phyloP scores from a whole-genome alignment of 1,140 invertebrate species.

The Lucilia cuprina region DNA sequence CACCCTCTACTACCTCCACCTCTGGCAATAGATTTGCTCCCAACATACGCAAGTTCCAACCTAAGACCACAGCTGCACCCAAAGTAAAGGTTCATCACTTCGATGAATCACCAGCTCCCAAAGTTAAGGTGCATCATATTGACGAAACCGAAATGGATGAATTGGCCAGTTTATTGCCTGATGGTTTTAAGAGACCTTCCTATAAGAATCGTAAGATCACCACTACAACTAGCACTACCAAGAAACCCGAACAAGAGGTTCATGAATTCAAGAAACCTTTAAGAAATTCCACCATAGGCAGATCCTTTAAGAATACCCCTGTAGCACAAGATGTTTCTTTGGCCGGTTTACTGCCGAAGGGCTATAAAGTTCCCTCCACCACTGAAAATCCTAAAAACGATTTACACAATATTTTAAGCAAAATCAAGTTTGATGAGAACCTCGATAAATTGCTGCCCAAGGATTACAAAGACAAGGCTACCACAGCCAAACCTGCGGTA shows the following conservation, averaged over 20 bases:
- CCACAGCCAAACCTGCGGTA: conserved; percentile 48
- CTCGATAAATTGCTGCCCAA: conserved; percentile 69
- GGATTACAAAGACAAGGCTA: conserved; percentile 65
- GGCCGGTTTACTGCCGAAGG: conserved; percentile 68
- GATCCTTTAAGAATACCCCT: conserved; percentile 56
- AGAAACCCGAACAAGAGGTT: conserved; percentile 36
- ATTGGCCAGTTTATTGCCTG: conserved; percentile 67
- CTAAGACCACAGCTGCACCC: conserved; percentile 64
- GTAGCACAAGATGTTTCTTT: conserved; percentile 61
- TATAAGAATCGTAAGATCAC: conserved; percentile 66
- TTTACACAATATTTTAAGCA: conserved; percentile 51
- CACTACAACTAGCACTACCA: conserved; percentile 64
- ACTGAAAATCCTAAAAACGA: conserved; percentile 50
- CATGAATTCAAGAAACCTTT: conserved; percentile 45
- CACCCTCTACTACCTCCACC: conserved; percentile 47
- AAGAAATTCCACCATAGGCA: conserved; percentile 59
- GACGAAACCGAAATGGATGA: conserved; percentile 71
- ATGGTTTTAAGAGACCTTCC: conserved; percentile 68
- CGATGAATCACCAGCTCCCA: conserved; percentile 62
- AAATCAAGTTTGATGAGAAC: conserved; percentile 52
- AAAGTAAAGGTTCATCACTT: conserved; percentile 71
- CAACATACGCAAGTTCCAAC: conserved; percentile 64
- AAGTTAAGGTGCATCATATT: conserved; percentile 70
- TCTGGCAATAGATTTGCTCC: conserved; percentile 47
- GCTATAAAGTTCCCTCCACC: conserved; percentile 67